These are phyloP conservation scores for Halcyon senegalensis DNA, from an alignment of 2,113 vertebrate species.

Conservation along the genomic window DNA sequence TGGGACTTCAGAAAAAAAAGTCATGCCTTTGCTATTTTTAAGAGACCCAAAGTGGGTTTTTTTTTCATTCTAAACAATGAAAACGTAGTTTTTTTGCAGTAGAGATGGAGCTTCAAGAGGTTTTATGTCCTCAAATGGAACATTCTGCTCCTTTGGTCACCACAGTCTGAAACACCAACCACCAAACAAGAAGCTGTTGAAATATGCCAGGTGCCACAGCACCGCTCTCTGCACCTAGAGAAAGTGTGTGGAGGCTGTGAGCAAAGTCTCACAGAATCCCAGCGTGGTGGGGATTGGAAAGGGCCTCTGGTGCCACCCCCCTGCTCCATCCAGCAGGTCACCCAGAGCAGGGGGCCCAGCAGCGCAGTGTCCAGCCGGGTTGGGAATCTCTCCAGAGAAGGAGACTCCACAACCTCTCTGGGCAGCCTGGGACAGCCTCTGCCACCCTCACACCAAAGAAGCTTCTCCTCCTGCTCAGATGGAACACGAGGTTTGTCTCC, in stretches of 20 bases:
- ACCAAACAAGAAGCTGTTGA: not conserved
- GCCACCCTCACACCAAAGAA: not conserved
- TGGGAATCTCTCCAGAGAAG: not conserved
- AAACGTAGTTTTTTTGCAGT: accelerated
- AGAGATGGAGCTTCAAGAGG: not conserved
- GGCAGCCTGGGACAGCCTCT: not conserved
- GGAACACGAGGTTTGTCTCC: not conserved
- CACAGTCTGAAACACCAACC: not conserved
- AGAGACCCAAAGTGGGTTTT: not conserved
- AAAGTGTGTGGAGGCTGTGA: not conserved
- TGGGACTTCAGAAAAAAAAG: not conserved
- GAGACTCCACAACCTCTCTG: not conserved
- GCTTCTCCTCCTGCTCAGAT: not conserved
- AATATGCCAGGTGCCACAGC: not conserved
- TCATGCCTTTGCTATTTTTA: accelerated
- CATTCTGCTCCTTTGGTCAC: not conserved
- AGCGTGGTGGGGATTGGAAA: not conserved
- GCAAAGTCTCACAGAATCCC: not conserved
- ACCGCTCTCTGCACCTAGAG: not conserved
- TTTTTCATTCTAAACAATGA: not conserved
- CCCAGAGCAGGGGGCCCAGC: not conserved
- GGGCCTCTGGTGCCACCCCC: not conserved
- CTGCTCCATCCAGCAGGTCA: not conserved
- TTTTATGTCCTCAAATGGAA: not conserved
- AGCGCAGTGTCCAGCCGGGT: not conserved